Evolutionary conservation across 2,113 vertebrate genomes (phyloP), one percentile per base, ranked within the genome.

Genomic region (Lepisosteus oculatus): DNA sequence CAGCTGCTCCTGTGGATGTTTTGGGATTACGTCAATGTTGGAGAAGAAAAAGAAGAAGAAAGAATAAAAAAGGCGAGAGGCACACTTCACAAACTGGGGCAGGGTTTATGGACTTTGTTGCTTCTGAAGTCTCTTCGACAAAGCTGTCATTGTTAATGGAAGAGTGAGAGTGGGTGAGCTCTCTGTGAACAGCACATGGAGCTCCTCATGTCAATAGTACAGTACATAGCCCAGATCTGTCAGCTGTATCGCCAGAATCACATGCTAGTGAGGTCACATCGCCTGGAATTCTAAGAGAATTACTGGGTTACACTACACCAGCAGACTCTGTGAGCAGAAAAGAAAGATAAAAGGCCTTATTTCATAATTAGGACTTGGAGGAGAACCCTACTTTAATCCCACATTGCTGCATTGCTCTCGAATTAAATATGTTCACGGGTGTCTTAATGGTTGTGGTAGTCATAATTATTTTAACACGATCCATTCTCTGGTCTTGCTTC

Each of bases 1-100:
- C 95, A 96, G 95, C 95, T 96, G 95, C 94, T 93, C 90, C 89
- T 84, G 86, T 84, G 79, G 93, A 93, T 88, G 93, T 89, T 92
- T 91, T 93, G 90, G 86, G 93, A 93, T 95, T 93, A 95, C 93
- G 94, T 97, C 95, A 96, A 92, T 85, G 90, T 84, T 74, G 80
- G 81, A 89, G 85, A 88, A 90, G 90, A 86, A 85, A 90, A 87
- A 84, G 86, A 86, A 82, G 69, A 78, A 73, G 74, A 77, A 76
- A 74, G 84, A 69, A 73, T 74, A 73, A 79, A 74, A 78, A 78
- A 76, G 77, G 79, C 79, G 81, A 79, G 81, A 79, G 85, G 84
- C 89, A 90, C 90, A 93, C 92, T 93, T 92, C 92, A 93, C 90
- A 88, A 85, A 88, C 86, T 90, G 90, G 89, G 79, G 73, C 57